A percentile compares a stretch with the other conserved stretches of the same genome.
Evolutionary conservation across 2,797 vertebrate species (phyloP).

Genomic region (Petrocephalus sullivani): DNA sequence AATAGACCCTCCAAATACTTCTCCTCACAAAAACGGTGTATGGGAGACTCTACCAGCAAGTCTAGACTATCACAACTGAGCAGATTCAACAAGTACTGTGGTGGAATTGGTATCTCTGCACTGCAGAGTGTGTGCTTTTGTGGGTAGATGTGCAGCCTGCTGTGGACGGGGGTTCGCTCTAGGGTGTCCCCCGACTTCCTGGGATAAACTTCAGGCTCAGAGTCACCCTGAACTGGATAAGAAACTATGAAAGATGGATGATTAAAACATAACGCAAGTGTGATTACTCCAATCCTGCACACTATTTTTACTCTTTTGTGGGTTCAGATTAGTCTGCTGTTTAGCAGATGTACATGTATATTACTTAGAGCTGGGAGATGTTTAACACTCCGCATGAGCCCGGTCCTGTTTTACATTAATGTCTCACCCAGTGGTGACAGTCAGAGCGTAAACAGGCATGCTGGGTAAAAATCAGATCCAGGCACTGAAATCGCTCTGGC

Average conservation of each 20-base stretch:
- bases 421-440: background rate
- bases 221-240: background rate
- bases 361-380: background rate
- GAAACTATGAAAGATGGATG: background rate
- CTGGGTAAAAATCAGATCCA: background rate
- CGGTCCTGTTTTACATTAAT: background rate
- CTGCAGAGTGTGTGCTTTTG: background rate
- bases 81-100: background rate
- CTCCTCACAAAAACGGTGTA: background rate
- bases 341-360: background rate
- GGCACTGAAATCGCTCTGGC: background rate
- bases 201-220: background rate
- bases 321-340: background rate
- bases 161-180: background rate
- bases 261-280: background rate
- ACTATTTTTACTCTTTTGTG: background rate
- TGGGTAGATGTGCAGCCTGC: background rate
- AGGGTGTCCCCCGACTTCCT: background rate
- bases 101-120: background rate
- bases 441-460: background rate
- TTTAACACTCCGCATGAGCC: background rate
- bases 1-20: background rate
- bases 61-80: background rate
- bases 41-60: background rate
- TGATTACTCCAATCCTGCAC: background rate